Base-by-base conservation (phyloP, 1,140 invertebrate genomes). In the Ostrea denselamellosa region DNA sequence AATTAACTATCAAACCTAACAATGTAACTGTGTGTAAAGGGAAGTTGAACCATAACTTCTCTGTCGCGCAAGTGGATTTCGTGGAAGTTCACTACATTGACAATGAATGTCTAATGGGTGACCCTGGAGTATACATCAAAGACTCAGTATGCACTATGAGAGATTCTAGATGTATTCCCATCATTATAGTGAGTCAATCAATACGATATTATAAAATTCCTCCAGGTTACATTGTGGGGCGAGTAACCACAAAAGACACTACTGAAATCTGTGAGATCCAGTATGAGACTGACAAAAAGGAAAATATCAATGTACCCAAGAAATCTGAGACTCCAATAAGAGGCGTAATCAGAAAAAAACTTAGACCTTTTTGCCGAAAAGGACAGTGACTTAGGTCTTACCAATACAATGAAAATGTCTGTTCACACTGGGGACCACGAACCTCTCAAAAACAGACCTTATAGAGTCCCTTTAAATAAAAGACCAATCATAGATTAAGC, bases 381-480 rank as follows among this genome's bases (percentile, higher is more conserved):
- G 9, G 85, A 86, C 28, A 85, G 54, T 10, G 89, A 90, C 5
- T 51, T 86, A 58, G 83, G 83, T 17, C 53, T 14, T n/a, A 86
- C 86, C 8, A 51, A 87, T 8, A 85, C 84, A 7, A 86, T 87
- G 17, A 71, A 85, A 65, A 91, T 90, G 88, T 86, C 83, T n/a
- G n/a, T n/a, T n/a, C n/a, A n/a, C n/a, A n/a, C n/a, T 25, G 88
- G 86, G 8, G 58, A 89, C 17, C 25, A 89, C 25, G 28, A 44
- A 0, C 91, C 90, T 0, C 87, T 90, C 8, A 91, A 88, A 87
- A 10, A 88, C 5, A 86, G 53, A 85, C 89, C 90, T 8, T 90
- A 90, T 68, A 14, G 90, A 8, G 89, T 85, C 0, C 89, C 86
- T 9, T 56, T 90, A 19, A 87, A 89, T 53, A 88, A 90, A 65